These are phyloP conservation scores for Perca flavescens DNA, from an alignment of 2,113 vertebrate species.

Conservation along the genomic window DNA sequence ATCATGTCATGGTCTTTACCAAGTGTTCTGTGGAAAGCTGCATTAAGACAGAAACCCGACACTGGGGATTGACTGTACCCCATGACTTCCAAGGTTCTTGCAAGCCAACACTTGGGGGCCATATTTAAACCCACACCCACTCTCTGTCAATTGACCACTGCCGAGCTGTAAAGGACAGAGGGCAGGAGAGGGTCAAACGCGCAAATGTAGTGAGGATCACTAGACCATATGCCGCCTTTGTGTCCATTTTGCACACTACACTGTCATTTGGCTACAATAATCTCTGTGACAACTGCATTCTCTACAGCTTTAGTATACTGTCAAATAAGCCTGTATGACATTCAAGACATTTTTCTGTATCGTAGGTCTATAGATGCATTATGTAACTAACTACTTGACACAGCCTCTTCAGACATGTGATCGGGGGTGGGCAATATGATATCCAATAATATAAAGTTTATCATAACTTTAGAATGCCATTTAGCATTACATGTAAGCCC, in stretches of 20 bases:
- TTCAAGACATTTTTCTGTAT: neutral
- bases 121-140: constrained; percentile 35
- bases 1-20: neutral
- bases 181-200: constrained; percentile 49
- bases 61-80: constrained; percentile 58
- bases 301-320: neutral
- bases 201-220: constrained; percentile 23
- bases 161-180: constrained; percentile 54
- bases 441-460: neutral
- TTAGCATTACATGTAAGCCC: neutral
- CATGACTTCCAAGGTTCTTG: constrained; percentile 53
- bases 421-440: neutral
- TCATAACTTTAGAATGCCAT: neutral
- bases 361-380: neutral
- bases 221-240: constrained; percentile 19
- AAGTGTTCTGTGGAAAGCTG: constrained; percentile 49
- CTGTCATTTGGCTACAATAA: neutral
- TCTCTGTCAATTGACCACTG: constrained; percentile 22
- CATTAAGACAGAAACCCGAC: constrained; percentile 69
- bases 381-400: neutral
- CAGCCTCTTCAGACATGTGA: neutral
- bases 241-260: neutral
- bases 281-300: constrained; percentile 22
- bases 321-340: neutral
- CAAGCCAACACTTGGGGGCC: constrained; percentile 54